A percentile compares a stretch with the other conserved stretches of the same genome.
Evolutionary conservation across 2,113 vertebrate species (phyloP).

Genomic region (Lophochroa leadbeateri): DNA sequence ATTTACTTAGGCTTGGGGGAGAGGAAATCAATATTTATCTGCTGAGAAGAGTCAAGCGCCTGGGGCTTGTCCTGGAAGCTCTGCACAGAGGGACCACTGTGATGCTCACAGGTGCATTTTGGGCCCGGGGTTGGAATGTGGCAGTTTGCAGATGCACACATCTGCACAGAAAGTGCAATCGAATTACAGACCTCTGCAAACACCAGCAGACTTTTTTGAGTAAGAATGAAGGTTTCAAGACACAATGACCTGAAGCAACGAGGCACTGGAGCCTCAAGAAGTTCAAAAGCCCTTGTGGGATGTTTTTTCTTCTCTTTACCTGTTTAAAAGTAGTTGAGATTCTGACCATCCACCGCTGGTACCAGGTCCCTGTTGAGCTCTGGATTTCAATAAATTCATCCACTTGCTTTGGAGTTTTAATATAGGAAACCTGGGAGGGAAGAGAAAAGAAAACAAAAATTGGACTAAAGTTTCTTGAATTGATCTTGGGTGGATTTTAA

Average conservation of each 20-base stretch:
- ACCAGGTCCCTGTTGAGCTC: constrained; percentile 88
- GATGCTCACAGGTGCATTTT: background rate
- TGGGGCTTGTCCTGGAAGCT: background rate
- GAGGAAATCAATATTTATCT: background rate
- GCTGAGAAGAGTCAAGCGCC: background rate
- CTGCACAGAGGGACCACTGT: background rate
- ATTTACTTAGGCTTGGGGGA: background rate
- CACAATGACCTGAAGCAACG: background rate
- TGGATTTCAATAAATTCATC: constrained; percentile 97
- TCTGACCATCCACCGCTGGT: constrained; percentile 90
- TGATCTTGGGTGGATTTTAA: background rate
- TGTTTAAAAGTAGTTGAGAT: constrained; percentile 85
- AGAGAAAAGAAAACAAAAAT: background rate
- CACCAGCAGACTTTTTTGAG: background rate
- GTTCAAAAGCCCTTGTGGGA: background rate
- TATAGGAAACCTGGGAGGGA: constrained; percentile 86
- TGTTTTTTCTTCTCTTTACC: constrained; percentile 66
- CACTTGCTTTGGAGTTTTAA: constrained; percentile 92
- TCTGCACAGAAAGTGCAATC: background rate
- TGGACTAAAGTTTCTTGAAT: background rate
- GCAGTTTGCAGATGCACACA: background rate
- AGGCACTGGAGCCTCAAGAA: background rate
- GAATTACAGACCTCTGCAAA: background rate
- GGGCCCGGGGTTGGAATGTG: background rate
- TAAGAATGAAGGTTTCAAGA: background rate